Base-by-base conservation (phyloP, 2,888 invertebrate genomes). In the Pseudoips prasinana region DNA sequence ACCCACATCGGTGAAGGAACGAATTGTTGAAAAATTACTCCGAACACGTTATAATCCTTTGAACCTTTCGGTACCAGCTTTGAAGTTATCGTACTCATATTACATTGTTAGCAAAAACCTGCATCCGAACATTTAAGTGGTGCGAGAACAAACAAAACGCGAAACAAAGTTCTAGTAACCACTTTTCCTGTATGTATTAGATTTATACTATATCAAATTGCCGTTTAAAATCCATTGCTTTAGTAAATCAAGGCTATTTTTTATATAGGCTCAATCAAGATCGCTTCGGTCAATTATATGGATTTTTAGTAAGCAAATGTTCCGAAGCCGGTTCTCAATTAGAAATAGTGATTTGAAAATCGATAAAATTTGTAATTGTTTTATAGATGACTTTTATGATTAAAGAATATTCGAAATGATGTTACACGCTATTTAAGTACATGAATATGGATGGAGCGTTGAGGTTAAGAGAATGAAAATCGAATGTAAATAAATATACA, bases 201-300 rank as follows among this genome's bases (percentile, higher is more conserved):
- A 43, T 31, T 29, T 58, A 47, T 57, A 36, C 59, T 59, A 57
- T 25, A 56, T 59, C 49, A 38, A 59, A 59, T 56, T 33, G 39
- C 57, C 59, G 44, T 56, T 45, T 33, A 46, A 36, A 59, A 56
- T 59, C 46, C 43, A 41, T 56, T 29, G 39, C 25, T 33, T 8
- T 22, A 26, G 27, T 30, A 33, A 49, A 49, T 52, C 35, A 56
- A 56, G 57, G 49, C 9, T 42, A 32, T 43, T 52, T 53, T 58
- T 51, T 58, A 20, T 32, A 7, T 59, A 50, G 57, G 46, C 57
- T 34, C 54, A 59, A 58, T 59, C 57, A 59, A 45, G 40, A 57
- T 20, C 35, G 59, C 25, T 22, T 14, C 44, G 59, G 60, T 45
- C 53, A 49, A 56, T 57, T 56, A 56, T 27, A 39, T 56, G 35